Percentiles rank a stretch among this genome's conserved stretches.
Evolutionary conservation across 2,113 vertebrate species (phyloP).

Genomic region (Tylochromis polylepis): DNA sequence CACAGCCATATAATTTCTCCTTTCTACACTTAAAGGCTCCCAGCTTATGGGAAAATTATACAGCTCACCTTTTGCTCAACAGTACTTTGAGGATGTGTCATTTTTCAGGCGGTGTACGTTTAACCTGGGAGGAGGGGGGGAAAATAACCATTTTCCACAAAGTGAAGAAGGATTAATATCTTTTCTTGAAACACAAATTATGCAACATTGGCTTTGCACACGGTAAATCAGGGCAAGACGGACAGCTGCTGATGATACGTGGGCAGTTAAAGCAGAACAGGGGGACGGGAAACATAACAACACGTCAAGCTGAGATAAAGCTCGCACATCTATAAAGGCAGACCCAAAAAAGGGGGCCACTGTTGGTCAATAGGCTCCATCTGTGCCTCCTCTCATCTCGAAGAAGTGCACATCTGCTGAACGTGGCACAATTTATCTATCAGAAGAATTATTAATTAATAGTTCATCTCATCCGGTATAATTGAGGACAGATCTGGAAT

Average conservation of each 20-base stretch:
- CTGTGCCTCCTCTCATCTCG: conserved; percentile 42
- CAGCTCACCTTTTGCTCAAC: conserved; percentile 63
- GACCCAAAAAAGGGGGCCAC: conserved; percentile 8
- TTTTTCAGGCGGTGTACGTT: conserved; percentile 68
- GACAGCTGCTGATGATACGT: conserved; percentile 8
- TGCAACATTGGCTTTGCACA: conserved; percentile 49
- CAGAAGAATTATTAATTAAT: conserved; percentile 77
- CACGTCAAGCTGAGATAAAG: conserved; percentile 44
- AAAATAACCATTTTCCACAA: conserved; percentile 46
- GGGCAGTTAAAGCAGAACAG: conserved; percentile 26
- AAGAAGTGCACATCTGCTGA: conserved; percentile 69
- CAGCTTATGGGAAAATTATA: conserved; percentile 79
- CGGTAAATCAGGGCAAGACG: conserved; percentile 60
- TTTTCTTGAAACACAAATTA: conserved; percentile 63
- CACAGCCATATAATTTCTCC: conserved; percentile 69
- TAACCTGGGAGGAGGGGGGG: conserved; percentile 44
- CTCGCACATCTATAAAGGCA: conserved; percentile 18
- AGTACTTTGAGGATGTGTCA: conserved; percentile 71
- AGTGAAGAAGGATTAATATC: conserved; percentile 56
- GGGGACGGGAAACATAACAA: conserved; percentile 29
- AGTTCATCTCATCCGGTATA: conserved; percentile 69
- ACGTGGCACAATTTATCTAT: conserved; percentile 70
- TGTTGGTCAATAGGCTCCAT: conserved; percentile 66
- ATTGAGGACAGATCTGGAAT: conserved; percentile 77
- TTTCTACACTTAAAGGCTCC: conserved; percentile 72